Percentiles rank a stretch among this genome's conserved stretches.
Evolutionary conservation across 53 echinoderm and acorn worm genomes (phyloP).

Genomic region (Apostichopus leukothele): DNA sequence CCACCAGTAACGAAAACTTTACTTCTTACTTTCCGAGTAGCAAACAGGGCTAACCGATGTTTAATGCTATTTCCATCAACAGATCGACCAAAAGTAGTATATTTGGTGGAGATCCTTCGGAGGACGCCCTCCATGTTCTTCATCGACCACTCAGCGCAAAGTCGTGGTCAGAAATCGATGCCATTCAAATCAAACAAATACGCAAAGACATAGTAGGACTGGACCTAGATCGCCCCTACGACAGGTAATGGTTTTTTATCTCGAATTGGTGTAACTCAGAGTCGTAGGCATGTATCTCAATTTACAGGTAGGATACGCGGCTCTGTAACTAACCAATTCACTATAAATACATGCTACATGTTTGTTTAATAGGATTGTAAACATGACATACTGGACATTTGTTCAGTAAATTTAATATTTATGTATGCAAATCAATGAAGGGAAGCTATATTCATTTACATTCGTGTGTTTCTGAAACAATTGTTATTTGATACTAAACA

Average conservation of each 20-base stretch:
- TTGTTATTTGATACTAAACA: too few relatives aligned
- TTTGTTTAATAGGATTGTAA: too few relatives aligned
- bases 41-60: neutral
- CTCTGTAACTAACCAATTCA: too few relatives aligned
- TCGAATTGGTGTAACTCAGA: too few relatives aligned
- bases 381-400: too few relatives aligned
- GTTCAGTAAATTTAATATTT: too few relatives aligned
- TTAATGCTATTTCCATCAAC: neutral
- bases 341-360: too few relatives aligned
- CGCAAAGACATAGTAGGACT: slow-evolving; percentile 82
- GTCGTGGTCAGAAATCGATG: slow-evolving; percentile 75
- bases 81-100: slow-evolving; percentile 86
- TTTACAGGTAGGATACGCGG: too few relatives aligned
- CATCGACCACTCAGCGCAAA: slow-evolving; percentile 56
- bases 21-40: neutral
- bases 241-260: slow-evolving; percentile 56
- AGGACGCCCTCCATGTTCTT: slow-evolving; percentile 82
- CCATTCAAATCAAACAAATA: slow-evolving; percentile 69
- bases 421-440: too few relatives aligned
- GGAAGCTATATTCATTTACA: too few relatives aligned
- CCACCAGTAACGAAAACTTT: neutral
- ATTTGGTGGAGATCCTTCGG: slow-evolving; percentile 79
- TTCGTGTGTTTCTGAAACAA: too few relatives aligned
- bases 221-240: slow-evolving; percentile 65
- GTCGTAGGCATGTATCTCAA: too few relatives aligned